Evolutionary conservation across 2,797 vertebrate genomes (phyloP), one percentile per base, ranked within the genome.

Genomic region (Alfaro cultratus): DNA sequence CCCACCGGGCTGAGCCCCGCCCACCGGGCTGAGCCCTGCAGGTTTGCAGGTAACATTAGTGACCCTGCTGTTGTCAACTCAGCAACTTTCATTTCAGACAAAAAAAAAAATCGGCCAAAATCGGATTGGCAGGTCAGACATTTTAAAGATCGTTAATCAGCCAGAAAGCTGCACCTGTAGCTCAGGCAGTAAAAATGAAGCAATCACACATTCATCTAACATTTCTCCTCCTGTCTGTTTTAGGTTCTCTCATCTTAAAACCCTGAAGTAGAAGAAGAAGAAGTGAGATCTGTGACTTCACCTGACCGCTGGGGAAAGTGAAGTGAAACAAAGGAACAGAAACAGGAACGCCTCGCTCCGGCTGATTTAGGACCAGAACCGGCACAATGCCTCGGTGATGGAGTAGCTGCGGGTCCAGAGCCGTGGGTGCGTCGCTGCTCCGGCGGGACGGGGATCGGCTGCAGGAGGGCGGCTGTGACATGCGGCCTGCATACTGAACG

Each of bases 361-460:
- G 29, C 34, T 34, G 72, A 60, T 39, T 80, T 18, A 39, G 49
- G 49, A 51, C 49, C 23, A 29, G 31, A n/a, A 68, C 49, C n/a
- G 60, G 5, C 49, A 31, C 31, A 60, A 23, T 34, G 64, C 34
- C 31, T 34, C 47, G 0, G 0, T 47, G 41, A 9, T 2, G 43
- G 77, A 26, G 74, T 34, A 57, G 41, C 21, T 21, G 64, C 67
- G 76, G 13, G 45, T 73, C 13, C 45, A 13, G 43, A 45, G 41
- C 15, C 16, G 57, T 36, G 5, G 5, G 31, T 21, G 31, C 16
- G 21, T 8, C 6, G 49, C 79, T 70, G 75, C 77, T 74, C 73
- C 41, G 74, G 81, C 53, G 16, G 74, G n/a, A 80, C 86, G 85
- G 89, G 84, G 84, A 74, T 82, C 83, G 81, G 89, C 90, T 4